Conservation (phyloP, 2,797 vertebrate genomes). For the Myotis vivesi region DNA sequence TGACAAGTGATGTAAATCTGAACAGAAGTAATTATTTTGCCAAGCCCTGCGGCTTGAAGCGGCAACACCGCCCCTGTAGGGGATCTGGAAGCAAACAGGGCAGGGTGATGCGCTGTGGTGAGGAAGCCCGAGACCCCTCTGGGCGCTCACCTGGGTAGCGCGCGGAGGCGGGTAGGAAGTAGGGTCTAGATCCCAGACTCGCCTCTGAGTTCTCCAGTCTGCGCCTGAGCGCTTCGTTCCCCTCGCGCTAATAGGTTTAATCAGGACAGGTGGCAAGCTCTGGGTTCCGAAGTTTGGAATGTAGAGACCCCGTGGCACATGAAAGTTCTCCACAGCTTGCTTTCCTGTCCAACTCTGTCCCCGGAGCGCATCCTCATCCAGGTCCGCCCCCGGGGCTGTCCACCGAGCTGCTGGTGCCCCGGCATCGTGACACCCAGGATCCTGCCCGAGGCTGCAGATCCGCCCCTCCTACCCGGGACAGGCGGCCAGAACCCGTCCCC, state of each 20-base stretch:
- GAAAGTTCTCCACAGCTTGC: not conserved
- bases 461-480: not conserved
- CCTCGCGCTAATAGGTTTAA: not conserved
- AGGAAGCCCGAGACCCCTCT: not conserved
- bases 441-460: not conserved
- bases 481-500: not conserved
- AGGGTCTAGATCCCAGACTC: not conserved
- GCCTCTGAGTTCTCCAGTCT: not conserved
- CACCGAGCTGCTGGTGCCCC: not conserved
- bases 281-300: not conserved
- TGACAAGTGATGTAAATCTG: not conserved
- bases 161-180: not conserved
- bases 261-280: not conserved
- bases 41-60: not conserved
- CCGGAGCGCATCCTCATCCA: not conserved
- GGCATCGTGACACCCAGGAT: not conserved
- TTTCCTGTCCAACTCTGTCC: not conserved
- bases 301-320: not conserved
- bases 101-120: fast-evolving
- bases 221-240: not conserved
- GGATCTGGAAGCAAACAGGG: not conserved
- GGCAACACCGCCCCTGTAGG: not conserved
- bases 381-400: not conserved
- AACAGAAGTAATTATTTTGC: not conserved
- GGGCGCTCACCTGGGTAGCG: not conserved